Conservation (phyloP, 2,888 invertebrate species). For the Iphiclides podalirius region DNA sequence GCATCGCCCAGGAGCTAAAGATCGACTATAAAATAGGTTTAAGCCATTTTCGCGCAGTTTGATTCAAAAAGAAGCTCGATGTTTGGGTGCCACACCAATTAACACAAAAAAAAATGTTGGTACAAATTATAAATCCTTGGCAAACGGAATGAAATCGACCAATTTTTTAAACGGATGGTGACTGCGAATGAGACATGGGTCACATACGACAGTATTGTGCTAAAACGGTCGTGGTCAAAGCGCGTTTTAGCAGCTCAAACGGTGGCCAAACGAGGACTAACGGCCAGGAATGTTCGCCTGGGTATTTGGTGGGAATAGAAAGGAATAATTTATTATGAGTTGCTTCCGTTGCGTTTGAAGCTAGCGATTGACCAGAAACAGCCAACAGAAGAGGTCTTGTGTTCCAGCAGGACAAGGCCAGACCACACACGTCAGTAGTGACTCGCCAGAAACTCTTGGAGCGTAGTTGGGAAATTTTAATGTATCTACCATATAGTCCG, state of each 20-base stretch:
- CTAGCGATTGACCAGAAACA: background rate
- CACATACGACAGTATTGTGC: background rate
- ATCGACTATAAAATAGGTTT: too few relatives aligned
- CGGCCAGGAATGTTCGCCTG: background rate
- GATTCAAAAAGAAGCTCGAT: too few relatives aligned
- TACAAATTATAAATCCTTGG: background rate
- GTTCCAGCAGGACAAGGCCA: slow-evolving; percentile 7
- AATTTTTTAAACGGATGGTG: background rate
- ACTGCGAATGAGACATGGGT: background rate
- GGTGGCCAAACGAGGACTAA: background rate
- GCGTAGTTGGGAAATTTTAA: slow-evolving; percentile 1
- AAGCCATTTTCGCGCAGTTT: too few relatives aligned
- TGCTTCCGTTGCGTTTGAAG: slow-evolving; percentile 1
- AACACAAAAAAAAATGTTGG: too few relatives aligned
- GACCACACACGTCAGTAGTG: slow-evolving; percentile 2
- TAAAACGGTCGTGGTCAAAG: background rate
- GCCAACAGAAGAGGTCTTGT: slow-evolving; percentile 4
- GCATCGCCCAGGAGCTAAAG: too few relatives aligned
- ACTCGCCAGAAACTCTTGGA: slow-evolving; percentile 6
- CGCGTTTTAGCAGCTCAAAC: background rate
- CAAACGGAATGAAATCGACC: background rate
- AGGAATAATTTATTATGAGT: slow-evolving; percentile 6
- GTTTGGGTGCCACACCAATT: too few relatives aligned
- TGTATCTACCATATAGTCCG: slow-evolving; percentile 5
- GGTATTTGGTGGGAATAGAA: background rate